Evolutionary conservation across 2,113 vertebrate genomes (phyloP).

Genomic region (Siphamia tubifer): DNA sequence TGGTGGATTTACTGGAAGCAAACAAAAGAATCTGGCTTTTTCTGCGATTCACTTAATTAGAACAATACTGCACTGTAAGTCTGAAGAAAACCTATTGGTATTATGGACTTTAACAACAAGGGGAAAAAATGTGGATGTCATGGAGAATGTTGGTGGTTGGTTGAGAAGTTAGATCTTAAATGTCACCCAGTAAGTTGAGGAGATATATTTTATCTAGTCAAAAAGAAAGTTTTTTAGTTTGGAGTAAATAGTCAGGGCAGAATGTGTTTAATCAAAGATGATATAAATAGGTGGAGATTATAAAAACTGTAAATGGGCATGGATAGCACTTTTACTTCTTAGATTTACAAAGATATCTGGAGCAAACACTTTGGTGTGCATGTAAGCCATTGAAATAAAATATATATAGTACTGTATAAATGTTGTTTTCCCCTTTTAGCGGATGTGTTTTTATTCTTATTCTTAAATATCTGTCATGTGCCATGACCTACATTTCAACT

Average conservation of each 20-base stretch:
- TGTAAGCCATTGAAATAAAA: slow-evolving; percentile 56
- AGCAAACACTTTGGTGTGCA: slow-evolving; percentile 49
- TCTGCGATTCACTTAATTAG: background rate
- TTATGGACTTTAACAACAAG: background rate
- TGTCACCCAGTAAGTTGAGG: background rate
- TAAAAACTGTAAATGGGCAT: slow-evolving; percentile 28
- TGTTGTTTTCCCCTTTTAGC: slow-evolving; percentile 38
- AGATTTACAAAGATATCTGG: slow-evolving; percentile 43
- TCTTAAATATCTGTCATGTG: slow-evolving; percentile 41
- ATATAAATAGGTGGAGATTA: slow-evolving; percentile 28
- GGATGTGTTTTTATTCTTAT: slow-evolving; percentile 46
- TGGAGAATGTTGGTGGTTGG: slow-evolving; percentile 17
- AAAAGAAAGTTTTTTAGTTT: slow-evolving; percentile 2
- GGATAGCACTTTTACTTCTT: slow-evolving; percentile 50
- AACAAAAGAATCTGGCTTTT: background rate
- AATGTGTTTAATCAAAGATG: slow-evolving; percentile 15
- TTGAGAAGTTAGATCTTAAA: background rate
- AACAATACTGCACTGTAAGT: background rate
- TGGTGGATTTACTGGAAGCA: background rate
- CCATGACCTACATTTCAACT: slow-evolving; percentile 47
- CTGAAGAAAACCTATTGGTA: background rate
- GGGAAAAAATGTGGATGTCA: too few species aligned
- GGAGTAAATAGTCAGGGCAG: slow-evolving; percentile 1
- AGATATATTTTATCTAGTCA: slow-evolving; percentile 4
- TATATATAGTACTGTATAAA: slow-evolving; percentile 41